A percentile compares a stretch with the other conserved stretches of the same genome.
These are phyloP conservation scores for Epinephelus malabaricus DNA, from an alignment of 2,797 vertebrate genomes.

Conservation along the genomic window DNA sequence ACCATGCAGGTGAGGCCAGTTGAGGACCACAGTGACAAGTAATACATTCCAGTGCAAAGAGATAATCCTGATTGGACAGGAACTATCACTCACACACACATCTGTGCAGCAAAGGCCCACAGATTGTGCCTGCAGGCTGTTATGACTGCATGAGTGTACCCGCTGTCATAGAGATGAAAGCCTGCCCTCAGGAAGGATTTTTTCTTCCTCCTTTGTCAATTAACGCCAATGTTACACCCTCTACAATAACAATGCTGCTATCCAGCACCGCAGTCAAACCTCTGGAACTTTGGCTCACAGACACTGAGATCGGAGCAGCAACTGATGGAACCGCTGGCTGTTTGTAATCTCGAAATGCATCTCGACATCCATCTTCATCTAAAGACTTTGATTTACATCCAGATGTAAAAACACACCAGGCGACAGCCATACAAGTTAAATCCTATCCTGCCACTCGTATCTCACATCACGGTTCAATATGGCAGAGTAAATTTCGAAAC, in stretches of 20 bases:
- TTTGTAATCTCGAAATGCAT: constrained; percentile 48
- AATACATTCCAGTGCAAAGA: constrained; percentile 79
- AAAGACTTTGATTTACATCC: constrained; percentile 48
- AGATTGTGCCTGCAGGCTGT: constrained; percentile 81
- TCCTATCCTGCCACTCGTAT: constrained; percentile 28
- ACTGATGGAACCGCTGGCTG: constrained; percentile 23
- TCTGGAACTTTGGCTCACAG: constrained; percentile 48
- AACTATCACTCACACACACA: constrained; percentile 38
- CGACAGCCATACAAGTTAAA: constrained; percentile 49
- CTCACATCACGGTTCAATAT: constrained; percentile 42
- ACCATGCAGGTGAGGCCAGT: constrained; percentile 58
- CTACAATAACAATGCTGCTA: constrained; percentile 81
- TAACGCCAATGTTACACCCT: constrained; percentile 85
- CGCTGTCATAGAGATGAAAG: constrained; percentile 86
- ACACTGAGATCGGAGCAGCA: constrained; percentile 8
- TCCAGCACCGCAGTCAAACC: constrained; percentile 63
- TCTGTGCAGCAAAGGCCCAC: constrained; percentile 45
- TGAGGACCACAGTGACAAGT: constrained; percentile 68
- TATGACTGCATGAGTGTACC: constrained; percentile 82
- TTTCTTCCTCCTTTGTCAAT: constrained; percentile 79
- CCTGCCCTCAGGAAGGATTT: constrained; percentile 78
- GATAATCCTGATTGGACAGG: constrained; percentile 78
- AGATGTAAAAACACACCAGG: constrained; percentile 47
- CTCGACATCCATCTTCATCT: constrained; percentile 34
- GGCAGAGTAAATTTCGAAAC: constrained; percentile 19